Conservation (phyloP, 2,113 vertebrate genomes). For the Lepus europaeus region DNA sequence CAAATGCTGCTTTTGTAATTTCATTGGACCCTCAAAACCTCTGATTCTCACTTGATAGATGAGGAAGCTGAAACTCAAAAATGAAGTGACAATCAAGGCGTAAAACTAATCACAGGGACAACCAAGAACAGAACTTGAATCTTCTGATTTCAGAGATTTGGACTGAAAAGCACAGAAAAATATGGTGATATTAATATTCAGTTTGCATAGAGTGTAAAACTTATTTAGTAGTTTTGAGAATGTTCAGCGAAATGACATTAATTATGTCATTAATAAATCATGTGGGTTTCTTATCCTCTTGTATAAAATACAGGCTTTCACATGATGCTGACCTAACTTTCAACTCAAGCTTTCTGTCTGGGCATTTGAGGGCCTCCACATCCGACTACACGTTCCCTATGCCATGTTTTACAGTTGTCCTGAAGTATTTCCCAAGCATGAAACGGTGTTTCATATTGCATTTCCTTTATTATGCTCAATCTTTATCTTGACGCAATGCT, state of each 20-base stretch:
- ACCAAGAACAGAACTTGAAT: not conserved
- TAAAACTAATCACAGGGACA: not conserved
- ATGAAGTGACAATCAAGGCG: not conserved
- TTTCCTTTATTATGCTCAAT: not conserved
- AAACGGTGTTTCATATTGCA: not conserved
- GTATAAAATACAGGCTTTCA: not conserved
- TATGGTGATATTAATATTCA: not conserved
- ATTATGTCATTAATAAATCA: not conserved
- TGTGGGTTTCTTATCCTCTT: not conserved
- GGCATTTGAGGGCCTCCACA: not conserved
- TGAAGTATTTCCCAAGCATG: not conserved
- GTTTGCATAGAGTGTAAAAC: not conserved
- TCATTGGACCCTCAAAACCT: not conserved
- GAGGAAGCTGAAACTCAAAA: not conserved
- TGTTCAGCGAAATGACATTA: not conserved
- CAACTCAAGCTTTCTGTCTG: not conserved
- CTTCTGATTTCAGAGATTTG: slow-evolving; percentile 1
- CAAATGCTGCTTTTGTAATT: not conserved
- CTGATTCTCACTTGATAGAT: not conserved
- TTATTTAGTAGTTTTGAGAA: slow-evolving; percentile 14
- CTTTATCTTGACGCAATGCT: not conserved
- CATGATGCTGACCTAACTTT: not conserved
- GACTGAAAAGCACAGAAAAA: not conserved
- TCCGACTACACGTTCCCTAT: not conserved
- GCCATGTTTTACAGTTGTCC: not conserved